Percentiles rank a stretch among this genome's conserved stretches.
Conservation (phyloP, 2,888 invertebrate species). For the Perizoma affinitatum region DNA sequence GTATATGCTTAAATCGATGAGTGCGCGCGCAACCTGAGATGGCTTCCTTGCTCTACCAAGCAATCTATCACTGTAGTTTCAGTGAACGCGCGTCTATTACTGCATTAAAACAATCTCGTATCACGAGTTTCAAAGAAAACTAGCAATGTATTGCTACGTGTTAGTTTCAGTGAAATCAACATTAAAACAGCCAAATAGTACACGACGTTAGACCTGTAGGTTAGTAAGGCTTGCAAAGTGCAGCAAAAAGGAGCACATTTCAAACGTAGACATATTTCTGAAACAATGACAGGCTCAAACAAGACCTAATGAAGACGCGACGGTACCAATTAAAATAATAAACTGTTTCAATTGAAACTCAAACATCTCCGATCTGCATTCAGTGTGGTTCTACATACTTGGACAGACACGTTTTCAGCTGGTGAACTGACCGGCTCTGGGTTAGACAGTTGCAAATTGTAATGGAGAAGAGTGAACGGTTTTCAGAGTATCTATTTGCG, state of each 20-base stretch:
- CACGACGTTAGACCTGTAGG: slow-evolving; percentile 38
- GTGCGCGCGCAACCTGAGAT: slow-evolving; percentile 74
- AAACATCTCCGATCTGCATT: slow-evolving; percentile 4
- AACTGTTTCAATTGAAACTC: slow-evolving; percentile 18
- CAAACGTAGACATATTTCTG: slow-evolving; percentile 11
- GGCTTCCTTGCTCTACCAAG: slow-evolving; percentile 55
- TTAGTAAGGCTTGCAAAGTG: slow-evolving; percentile 41
- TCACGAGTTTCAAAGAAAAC: slow-evolving; percentile 2
- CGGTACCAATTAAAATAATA: slow-evolving; percentile 9
- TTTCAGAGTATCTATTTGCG: slow-evolving; percentile 92
- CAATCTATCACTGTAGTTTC: slow-evolving; percentile 6
- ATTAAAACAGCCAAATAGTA: slow-evolving; percentile 27
- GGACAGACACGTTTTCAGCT: slow-evolving; percentile 16
- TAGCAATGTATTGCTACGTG: slow-evolving; percentile 33
- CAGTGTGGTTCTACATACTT: slow-evolving; percentile 5
- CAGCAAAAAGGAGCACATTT: slow-evolving; percentile 39
- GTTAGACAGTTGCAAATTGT: slow-evolving; percentile 62
- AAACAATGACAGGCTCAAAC: slow-evolving; percentile 12
- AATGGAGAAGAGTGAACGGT: slow-evolving; percentile 87
- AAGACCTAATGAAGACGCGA: slow-evolving; percentile 12
- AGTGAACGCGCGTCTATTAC: slow-evolving; percentile 39
- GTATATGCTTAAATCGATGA: slow-evolving; percentile 68
- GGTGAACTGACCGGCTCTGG: slow-evolving; percentile 48
- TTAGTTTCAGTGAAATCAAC: slow-evolving; percentile 10
- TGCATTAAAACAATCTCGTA: not conserved